Evolutionary conservation across 2,888 invertebrate species (phyloP).

Genomic region (Orthosia gracilis): DNA sequence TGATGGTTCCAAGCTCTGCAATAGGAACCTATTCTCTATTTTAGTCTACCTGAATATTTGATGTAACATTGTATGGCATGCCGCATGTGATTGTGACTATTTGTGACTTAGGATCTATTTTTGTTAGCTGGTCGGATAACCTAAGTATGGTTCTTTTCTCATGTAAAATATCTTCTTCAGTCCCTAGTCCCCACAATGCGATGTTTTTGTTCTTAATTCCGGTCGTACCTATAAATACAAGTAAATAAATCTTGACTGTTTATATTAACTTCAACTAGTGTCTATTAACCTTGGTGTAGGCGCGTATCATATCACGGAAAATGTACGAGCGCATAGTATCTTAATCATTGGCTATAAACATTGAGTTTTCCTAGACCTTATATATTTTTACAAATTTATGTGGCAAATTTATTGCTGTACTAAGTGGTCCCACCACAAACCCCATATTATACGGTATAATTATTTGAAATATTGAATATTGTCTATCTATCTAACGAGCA

Average conservation of each 20-base stretch:
- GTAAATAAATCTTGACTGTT: slow-evolving; percentile 49
- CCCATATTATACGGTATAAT: not conserved
- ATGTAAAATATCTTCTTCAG: slow-evolving; percentile 3
- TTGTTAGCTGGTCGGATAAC: not conserved
- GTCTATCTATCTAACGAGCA: no score
- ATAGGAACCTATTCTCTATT: not conserved
- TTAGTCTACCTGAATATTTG: not conserved
- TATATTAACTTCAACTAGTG: slow-evolving; percentile 61
- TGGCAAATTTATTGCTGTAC: no score
- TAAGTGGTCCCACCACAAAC: no score
- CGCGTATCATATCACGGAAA: slow-evolving; percentile 55
- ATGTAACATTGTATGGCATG: not conserved
- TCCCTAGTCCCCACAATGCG: not conserved
- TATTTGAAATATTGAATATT: no score
- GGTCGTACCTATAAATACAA: slow-evolving; percentile 10
- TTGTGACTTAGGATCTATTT: not conserved
- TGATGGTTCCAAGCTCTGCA: no score
- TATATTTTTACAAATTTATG: not conserved
- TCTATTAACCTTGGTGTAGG: slow-evolving; percentile 58
- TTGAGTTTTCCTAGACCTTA: slow-evolving; percentile 22
- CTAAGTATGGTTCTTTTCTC: slow-evolving; percentile 11
- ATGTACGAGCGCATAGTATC: slow-evolving; percentile 31
- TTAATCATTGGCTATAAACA: not conserved
- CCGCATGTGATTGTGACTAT: not conserved
- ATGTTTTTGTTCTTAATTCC: slow-evolving; percentile 19